phyloP scores from a whole-genome alignment of 2,888 invertebrate species.

The Stenoptilia bipunctidactyla region DNA sequence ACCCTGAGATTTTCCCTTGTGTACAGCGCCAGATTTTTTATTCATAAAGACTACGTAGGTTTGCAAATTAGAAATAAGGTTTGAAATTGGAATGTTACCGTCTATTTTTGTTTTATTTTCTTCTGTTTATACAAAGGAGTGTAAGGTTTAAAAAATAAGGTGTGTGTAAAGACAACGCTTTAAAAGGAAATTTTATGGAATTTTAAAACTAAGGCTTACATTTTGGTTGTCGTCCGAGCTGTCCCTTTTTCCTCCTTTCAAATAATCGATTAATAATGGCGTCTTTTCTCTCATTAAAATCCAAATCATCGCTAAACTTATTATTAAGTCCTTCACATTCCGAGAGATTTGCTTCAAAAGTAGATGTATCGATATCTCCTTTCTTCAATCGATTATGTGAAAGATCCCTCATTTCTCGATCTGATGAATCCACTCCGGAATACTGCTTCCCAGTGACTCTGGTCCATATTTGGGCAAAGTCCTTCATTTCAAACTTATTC shows the following conservation, averaged over 20 bases:
- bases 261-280: slow-evolving; percentile 54
- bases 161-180: too few relatives aligned
- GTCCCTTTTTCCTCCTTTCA: slow-evolving; percentile 40
- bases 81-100: too few relatives aligned
- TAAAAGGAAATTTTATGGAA: too few relatives aligned
- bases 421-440: slow-evolving; percentile 58
- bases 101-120: too few relatives aligned
- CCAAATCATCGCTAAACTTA: slow-evolving; percentile 41
- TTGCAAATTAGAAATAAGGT: too few relatives aligned
- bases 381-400: slow-evolving; percentile 36
- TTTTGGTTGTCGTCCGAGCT: slow-evolving; percentile 44
- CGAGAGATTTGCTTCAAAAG: slow-evolving; percentile 38
- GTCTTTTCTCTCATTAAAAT: slow-evolving; percentile 42
- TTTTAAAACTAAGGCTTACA: too few relatives aligned
- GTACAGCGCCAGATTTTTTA: too few relatives aligned
- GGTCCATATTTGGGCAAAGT: slow-evolving; percentile 72
- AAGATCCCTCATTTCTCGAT: slow-evolving; percentile 41
- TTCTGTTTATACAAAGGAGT: too few relatives aligned
- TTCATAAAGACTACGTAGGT: too few relatives aligned
- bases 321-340: slow-evolving; percentile 52
- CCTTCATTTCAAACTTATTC: slow-evolving; percentile 70
- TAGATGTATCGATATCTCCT: slow-evolving; percentile 33
- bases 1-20: too few relatives aligned
- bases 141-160: too few relatives aligned
- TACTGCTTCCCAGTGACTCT: slow-evolving; percentile 65